Percentiles rank a stretch among this genome's conserved stretches.
These are phyloP conservation scores for Panonychus citri DNA, from an alignment of 1,140 invertebrate genomes.

Conservation along the genomic window DNA sequence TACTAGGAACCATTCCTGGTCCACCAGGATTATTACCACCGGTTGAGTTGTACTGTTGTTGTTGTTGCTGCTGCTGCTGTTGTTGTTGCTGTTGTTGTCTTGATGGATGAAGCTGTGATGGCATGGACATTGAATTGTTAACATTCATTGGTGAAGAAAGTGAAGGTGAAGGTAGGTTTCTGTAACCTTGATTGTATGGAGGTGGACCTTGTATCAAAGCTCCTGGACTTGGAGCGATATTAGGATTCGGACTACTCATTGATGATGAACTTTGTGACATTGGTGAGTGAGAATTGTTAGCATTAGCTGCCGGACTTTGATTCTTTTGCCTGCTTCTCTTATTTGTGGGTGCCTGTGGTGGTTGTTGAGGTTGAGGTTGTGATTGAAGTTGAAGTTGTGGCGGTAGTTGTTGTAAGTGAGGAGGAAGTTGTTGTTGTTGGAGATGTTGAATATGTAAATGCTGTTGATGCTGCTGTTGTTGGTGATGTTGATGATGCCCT, in stretches of 20 bases:
- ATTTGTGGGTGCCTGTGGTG: too few species aligned
- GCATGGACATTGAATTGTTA: too few species aligned
- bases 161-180: conserved; percentile 38
- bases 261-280: conserved; percentile 14
- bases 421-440: too few species aligned
- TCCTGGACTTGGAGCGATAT: conserved; percentile 23
- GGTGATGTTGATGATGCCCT: too few species aligned
- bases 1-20: conserved; percentile 31
- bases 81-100: conserved; percentile 21
- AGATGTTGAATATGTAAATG: too few species aligned
- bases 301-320: not conserved
- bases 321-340: too few species aligned
- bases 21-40: conserved; percentile 18
- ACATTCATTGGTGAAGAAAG: conserved; percentile 23
- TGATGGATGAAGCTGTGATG: too few species aligned
- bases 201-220: conserved; percentile 39
- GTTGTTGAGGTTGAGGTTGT: too few species aligned
- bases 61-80: conserved; percentile 12
- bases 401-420: too few species aligned
- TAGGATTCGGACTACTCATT: conserved; percentile 15
- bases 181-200: conserved; percentile 52
- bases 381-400: too few species aligned
- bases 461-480: too few species aligned
- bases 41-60: not conserved
- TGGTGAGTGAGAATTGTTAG: conserved; percentile 4